These are phyloP conservation scores for Tanytarsus gracilentus DNA, from an alignment of 2,888 invertebrate genomes.

Conservation along the genomic window DNA sequence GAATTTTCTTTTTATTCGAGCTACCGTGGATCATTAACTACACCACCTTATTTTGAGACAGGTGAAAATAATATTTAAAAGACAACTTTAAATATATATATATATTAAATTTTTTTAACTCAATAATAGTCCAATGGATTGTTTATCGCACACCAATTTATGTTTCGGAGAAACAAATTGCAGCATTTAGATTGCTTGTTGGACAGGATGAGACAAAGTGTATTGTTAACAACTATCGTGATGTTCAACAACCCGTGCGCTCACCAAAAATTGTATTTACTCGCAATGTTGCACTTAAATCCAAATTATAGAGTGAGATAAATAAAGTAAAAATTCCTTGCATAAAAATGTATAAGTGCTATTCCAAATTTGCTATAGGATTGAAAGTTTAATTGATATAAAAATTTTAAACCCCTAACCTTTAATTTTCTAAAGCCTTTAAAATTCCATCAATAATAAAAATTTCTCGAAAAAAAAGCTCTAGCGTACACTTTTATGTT, in stretches of 20 bases:
- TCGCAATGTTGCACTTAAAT: constrained; percentile 40
- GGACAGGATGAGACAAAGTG: constrained; percentile 40
- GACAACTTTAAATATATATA: no score
- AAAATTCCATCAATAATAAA: no score
- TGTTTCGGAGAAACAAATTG: constrained; percentile 57
- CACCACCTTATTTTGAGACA: constrained; percentile 63
- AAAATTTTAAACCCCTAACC: no score
- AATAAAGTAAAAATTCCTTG: neutral
- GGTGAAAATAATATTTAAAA: no score
- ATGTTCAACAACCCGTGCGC: constrained; percentile 41
- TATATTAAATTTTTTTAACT: no score
- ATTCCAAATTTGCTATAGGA: no score
- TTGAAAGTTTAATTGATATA: no score
- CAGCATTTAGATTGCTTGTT: constrained; percentile 28
- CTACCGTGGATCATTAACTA: constrained; percentile 63
- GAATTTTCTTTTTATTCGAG: constrained; percentile 38
- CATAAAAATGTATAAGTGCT: no score
- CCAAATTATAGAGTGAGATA: constrained; percentile 41
- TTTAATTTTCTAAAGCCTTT: no score
- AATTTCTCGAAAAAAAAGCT: no score
- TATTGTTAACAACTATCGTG: constrained; percentile 43
- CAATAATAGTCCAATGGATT: constrained; percentile 66
- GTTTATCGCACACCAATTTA: constrained; percentile 60
- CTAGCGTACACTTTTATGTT: no score
- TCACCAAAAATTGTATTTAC: constrained; percentile 43